Evolutionary conservation across 1,140 invertebrate genomes (phyloP).

Genomic region (Propsilocerus akamusi): DNA sequence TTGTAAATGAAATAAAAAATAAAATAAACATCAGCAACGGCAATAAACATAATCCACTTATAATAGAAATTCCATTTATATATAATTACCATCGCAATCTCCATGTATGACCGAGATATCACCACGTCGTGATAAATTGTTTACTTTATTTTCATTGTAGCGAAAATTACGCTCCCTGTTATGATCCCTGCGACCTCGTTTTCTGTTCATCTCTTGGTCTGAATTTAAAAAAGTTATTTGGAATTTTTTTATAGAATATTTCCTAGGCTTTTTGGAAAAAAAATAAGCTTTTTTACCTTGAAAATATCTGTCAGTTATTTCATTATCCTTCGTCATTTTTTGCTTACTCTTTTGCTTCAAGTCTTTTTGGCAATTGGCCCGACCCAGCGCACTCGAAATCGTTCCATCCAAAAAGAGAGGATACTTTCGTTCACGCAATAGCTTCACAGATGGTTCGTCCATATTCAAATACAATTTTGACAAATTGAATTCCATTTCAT

Average conservation of each 20-base stretch:
- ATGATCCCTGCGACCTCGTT: conserved; percentile 16
- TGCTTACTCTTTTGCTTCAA: conserved; percentile 17
- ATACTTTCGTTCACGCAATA: conserved; percentile 30
- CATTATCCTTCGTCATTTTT: conserved; percentile 21
- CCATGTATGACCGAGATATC: conserved; percentile 57
- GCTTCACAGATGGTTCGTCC: conserved; percentile 22
- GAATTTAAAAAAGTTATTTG: not conserved
- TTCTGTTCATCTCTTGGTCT: conserved; percentile 21
- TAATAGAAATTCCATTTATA: not conserved
- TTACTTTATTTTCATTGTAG: conserved; percentile 13
- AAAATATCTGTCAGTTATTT: conserved; percentile 17
- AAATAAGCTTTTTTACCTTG: not conserved
- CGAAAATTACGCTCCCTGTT: not conserved
- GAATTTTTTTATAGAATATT: not conserved
- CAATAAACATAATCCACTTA: too few relatives aligned
- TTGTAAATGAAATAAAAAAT: not conserved
- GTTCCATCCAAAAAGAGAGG: conserved; percentile 26
- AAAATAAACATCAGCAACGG: too few relatives aligned
- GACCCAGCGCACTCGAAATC: conserved; percentile 18
- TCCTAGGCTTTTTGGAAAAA: not conserved
- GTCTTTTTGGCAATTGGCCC: conserved; percentile 23
- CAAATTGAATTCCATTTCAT: conserved; percentile 21
- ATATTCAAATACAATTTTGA: conserved; percentile 21
- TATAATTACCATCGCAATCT: conserved; percentile 37
- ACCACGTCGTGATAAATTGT: conserved; percentile 32